Evolutionary conservation across 2,888 invertebrate species (phyloP).

Genomic region (Lycophotia porphyrea): DNA sequence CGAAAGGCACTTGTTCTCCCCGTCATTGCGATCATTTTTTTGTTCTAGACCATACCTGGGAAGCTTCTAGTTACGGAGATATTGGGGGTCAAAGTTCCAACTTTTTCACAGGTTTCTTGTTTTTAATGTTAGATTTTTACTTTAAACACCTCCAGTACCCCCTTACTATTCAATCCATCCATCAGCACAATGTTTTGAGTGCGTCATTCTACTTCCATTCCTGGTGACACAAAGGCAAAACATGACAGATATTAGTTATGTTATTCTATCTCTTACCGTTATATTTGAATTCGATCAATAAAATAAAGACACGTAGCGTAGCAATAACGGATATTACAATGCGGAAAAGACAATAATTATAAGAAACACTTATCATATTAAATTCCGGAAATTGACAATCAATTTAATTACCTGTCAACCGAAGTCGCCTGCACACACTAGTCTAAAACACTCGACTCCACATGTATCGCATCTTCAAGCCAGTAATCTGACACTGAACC

Average conservation of each 20-base stretch:
- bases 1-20: no score
- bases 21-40: no score
- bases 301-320: neutral
- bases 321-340: neutral
- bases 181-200: no score
- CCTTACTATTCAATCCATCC: no score
- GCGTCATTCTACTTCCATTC: neutral
- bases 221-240: neutral
- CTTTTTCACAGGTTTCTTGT: no score
- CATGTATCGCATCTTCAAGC: constrained; percentile 21
- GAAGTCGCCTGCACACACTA: neutral
- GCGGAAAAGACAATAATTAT: neutral
- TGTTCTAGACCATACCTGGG: no score
- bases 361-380: constrained; percentile 2
- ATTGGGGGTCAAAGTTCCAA: no score
- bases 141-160: no score
- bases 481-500: constrained; percentile 39
- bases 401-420: neutral
- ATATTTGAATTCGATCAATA: neutral
- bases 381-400: neutral
- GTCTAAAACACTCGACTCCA: neutral
- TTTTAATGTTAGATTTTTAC: no score
- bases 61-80: no score
- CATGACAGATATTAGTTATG: no score
- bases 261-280: neutral